Evolutionary conservation across 2,888 invertebrate species (phyloP).

Genomic region (Sinodicranocentrus sp.): DNA sequence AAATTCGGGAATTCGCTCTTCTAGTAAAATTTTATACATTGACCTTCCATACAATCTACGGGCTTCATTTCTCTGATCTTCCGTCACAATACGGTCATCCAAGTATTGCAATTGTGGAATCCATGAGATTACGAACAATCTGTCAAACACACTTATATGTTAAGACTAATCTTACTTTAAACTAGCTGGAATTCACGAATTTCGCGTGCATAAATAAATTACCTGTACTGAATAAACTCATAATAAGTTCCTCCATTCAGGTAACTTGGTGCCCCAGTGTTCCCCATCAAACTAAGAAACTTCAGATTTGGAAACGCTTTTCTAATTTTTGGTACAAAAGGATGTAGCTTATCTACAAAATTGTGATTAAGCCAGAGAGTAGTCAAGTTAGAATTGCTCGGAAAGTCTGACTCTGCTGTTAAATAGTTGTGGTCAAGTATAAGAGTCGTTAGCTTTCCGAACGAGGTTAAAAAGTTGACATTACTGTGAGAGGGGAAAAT

Average conservation of each 20-base stretch:
- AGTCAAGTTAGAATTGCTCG: conserved; percentile 84
- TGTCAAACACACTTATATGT: conserved; percentile 77
- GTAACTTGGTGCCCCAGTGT: conserved; percentile 88
- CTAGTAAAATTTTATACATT: conserved; percentile 67
- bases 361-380: conserved; percentile 86
- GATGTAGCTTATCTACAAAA: conserved; percentile 82
- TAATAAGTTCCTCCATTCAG: conserved; percentile 87
- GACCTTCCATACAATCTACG: conserved; percentile 81
- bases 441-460: conserved; percentile 86
- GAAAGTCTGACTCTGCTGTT: conserved; percentile 85
- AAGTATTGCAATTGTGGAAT: conserved; percentile 85
- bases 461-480: conserved; percentile 85
- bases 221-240: conserved; percentile 89
- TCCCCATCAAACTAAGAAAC: conserved; percentile 91
- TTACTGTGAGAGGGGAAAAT: conserved; percentile 80
- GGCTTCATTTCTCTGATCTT: conserved; percentile 83
- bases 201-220: conserved; percentile 60
- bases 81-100: conserved; percentile 85
- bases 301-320: conserved; percentile 86
- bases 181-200: too few relatives aligned
- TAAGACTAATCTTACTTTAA: conserved; percentile 6
- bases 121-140: conserved; percentile 86
- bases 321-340: conserved; percentile 86
- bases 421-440: conserved; percentile 90
- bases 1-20: conserved; percentile 69